phyloP scores from a whole-genome alignment of 2,888 invertebrate species.

The Orgyia antiqua region DNA sequence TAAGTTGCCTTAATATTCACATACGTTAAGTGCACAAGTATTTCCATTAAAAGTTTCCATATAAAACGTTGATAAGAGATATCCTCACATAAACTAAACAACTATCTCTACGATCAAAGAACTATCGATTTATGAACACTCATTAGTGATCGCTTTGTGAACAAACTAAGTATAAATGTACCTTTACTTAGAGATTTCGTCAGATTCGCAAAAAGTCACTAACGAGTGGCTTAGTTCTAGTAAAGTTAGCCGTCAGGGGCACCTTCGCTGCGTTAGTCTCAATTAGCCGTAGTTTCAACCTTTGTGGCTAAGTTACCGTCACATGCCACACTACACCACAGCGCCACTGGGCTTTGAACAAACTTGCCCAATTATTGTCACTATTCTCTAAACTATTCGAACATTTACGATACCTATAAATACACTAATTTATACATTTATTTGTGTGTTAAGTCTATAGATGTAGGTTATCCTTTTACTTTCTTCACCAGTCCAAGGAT shows the following conservation, averaged over 20 bases:
- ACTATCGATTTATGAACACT: conserved; percentile 24
- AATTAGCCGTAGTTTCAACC: conserved; percentile 49
- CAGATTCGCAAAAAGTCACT: conserved; percentile 60
- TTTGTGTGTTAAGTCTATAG: too few relatives aligned
- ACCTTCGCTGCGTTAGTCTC: conserved; percentile 44
- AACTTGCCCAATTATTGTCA: conserved; percentile 1
- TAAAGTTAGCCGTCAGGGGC: conserved; percentile 46
- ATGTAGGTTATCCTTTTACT: too few relatives aligned
- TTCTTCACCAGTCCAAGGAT: too few relatives aligned
- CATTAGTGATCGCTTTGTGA: conserved; percentile 26
- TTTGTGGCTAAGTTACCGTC: conserved; percentile 23
- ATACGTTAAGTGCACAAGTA: conserved; percentile 10
- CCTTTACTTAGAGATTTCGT: conserved; percentile 56
- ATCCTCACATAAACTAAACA: conserved; percentile 17
- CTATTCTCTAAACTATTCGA: too few relatives aligned
- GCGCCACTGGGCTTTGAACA: conserved; percentile 22
- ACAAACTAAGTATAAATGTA: conserved; percentile 49
- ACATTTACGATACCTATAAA: too few relatives aligned
- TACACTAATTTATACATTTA: too few relatives aligned
- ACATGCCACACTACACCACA: conserved; percentile 16
- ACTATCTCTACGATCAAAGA: conserved; percentile 12
- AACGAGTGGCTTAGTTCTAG: conserved; percentile 66
- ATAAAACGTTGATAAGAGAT: conserved; percentile 13
- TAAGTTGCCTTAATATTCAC: conserved; percentile 8
- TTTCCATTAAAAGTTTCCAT: conserved; percentile 24